Evolutionary conservation across 2,797 vertebrate genomes (phyloP).

Genomic region (Trematomus bernacchii): DNA sequence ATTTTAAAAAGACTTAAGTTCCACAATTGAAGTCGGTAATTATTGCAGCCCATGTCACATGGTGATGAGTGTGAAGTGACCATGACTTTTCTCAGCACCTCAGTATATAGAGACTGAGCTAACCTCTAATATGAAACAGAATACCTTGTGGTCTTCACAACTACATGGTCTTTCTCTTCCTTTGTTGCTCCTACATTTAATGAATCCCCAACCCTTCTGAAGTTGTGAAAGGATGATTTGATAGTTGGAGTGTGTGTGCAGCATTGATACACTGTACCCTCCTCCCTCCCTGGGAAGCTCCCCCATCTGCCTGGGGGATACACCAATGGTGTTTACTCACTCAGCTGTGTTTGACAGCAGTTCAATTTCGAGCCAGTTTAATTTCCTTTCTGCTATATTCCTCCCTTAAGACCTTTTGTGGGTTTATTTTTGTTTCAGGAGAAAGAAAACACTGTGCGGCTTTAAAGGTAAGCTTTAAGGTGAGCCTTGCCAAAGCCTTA

Average conservation of each 20-base stretch:
- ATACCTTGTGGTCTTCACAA: neutral
- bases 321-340: slow-evolving; percentile 22
- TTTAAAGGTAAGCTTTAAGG: neutral
- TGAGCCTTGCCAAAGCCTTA: neutral
- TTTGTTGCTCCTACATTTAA: neutral
- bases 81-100: neutral
- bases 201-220: neutral
- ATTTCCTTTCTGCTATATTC: slow-evolving; percentile 6
- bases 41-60: neutral
- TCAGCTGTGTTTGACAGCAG: slow-evolving; percentile 14
- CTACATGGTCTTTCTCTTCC: neutral
- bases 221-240: neutral
- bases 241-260: neutral
- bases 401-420: slow-evolving; percentile 15
- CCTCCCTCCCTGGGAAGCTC: slow-evolving; percentile 9
- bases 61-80: neutral
- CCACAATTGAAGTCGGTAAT: neutral
- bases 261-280: slow-evolving; percentile 1
- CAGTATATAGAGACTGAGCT: neutral
- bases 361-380: slow-evolving; percentile 26
- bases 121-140: neutral
- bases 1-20: neutral
- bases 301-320: neutral
- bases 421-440: neutral
- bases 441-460: neutral